Base-by-base conservation (phyloP, 2,797 vertebrate genomes). In the Tiaroga cobitis region DNA sequence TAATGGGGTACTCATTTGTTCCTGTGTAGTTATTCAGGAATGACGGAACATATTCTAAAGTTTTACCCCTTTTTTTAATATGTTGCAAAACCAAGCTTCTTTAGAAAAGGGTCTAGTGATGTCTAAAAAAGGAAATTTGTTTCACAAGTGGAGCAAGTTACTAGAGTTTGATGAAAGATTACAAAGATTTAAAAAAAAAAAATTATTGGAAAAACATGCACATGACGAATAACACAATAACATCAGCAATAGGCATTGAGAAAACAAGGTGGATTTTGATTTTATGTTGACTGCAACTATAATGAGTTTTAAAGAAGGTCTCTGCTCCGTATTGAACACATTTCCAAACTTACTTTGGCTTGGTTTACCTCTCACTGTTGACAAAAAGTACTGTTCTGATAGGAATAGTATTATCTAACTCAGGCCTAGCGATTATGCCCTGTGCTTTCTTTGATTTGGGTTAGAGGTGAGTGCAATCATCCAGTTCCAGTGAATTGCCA, bases 361-460 rank as follows among this genome's bases (percentile, higher is more conserved):
- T 34, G 19, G 46, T 39, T 69, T 10, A 56, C 15, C 32, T 54
- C 32, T 69, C 29, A 7, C 29, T 41, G 49, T 24, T 76, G 18
- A 76, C 32, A 39, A 19, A 56, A 81, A 56, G 16, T 49, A 26
- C n/a, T 29, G 46, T 18, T 70, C 51, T 39, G 61, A 85, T 68
- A 29, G 41, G 16, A 24, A 78, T 9, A 86, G 67, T 67, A 63
- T 11, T 61, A 32, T 81, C 41, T 76, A 39, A 69, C 29, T 24
- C 18, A 16, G 46, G 67, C 18, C 18, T 37, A 37, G 5, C 15
- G n/a, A 34, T 63, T 73, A 74, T 67, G 54, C 78, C n/a, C 10
- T 81, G 78, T 46, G 72, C 43, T 72, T 19, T 81, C 78, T 83
- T 79, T 88, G 67, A 84, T 84, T 81, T 84, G 82, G 74, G 79